Evolutionary conservation across 23 tunicate genomes (phyloP).

Genomic region (Ascidia mentula): DNA sequence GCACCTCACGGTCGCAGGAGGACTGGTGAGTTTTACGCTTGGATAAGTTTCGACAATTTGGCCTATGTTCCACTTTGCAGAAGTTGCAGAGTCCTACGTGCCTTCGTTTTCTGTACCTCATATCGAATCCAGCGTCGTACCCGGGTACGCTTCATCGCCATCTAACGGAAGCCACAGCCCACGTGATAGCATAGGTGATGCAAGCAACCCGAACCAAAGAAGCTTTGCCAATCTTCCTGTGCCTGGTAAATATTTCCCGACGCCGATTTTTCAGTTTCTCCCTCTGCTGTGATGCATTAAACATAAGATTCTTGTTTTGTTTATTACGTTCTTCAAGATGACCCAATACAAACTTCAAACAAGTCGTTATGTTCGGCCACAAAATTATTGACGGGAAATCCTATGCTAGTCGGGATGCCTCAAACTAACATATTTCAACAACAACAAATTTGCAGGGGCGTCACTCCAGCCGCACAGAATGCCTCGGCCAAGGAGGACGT

Average conservation of each 20-base stretch:
- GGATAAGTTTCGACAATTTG: not conserved
- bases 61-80: not conserved
- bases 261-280: too few species aligned
- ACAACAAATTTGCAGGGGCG: not conserved
- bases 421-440: too few species aligned
- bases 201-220: not conserved
- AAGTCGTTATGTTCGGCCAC: too few species aligned
- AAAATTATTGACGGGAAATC: too few species aligned
- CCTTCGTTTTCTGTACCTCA: conserved; percentile 12
- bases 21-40: not conserved
- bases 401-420: too few species aligned
- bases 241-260: not conserved
- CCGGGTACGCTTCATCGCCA: conserved; percentile 3
- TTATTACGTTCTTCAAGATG: too few species aligned
- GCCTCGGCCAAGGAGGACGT: conserved; percentile 1
- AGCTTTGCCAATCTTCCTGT: not conserved
- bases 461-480: not conserved
- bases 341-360: too few species aligned
- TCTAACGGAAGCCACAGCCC: conserved; percentile 6
- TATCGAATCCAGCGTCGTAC: not conserved
- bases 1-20: conserved; percentile 26
- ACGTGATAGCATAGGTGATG: not conserved
- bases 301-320: too few species aligned
- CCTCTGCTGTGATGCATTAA: too few species aligned
- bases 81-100: not conserved